Evolutionary conservation across 92 coral and sea anemone species (phyloP).

Genomic region (Pocillopora grandis): DNA sequence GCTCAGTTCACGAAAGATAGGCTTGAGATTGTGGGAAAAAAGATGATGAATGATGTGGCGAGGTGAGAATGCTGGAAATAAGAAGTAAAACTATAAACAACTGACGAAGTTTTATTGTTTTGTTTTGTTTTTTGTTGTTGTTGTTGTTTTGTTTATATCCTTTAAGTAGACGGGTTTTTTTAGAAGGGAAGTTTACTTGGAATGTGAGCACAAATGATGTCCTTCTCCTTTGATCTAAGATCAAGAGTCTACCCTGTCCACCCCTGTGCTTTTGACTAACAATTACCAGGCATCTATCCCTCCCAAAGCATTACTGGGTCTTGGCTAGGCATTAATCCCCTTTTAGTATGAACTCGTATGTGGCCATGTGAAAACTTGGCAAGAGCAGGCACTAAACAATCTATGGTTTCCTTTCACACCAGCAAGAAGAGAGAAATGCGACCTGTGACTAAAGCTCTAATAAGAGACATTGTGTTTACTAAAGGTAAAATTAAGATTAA

Average conservation of each 20-base stretch:
- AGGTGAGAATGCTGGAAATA: constrained; percentile 46
- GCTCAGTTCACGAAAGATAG: constrained; percentile 86
- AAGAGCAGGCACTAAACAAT: neutral
- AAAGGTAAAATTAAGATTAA: constrained; percentile 48
- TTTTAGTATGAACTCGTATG: no score
- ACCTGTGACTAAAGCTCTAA: constrained; percentile 71
- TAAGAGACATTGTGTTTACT: constrained; percentile 72
- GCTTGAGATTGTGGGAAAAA: constrained; percentile 88
- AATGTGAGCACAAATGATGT: no score
- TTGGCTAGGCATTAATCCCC: no score
- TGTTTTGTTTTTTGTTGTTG: neutral
- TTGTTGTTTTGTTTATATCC: neutral
- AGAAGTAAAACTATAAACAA: neutral
- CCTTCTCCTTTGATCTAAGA: no score
- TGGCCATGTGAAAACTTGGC: no score
- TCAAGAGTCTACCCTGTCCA: no score
- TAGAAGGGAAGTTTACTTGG: no score
- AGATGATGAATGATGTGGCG: constrained; percentile 98
- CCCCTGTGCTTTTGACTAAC: no score
- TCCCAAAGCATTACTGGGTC: no score
- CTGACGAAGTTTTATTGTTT: neutral
- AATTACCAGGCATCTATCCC: no score
- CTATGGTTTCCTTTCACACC: neutral
- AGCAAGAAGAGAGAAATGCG: constrained; percentile 95
- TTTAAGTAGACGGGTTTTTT: no score